Conservation (phyloP, 2,888 invertebrate species). For the Abscondita cerata region DNA sequence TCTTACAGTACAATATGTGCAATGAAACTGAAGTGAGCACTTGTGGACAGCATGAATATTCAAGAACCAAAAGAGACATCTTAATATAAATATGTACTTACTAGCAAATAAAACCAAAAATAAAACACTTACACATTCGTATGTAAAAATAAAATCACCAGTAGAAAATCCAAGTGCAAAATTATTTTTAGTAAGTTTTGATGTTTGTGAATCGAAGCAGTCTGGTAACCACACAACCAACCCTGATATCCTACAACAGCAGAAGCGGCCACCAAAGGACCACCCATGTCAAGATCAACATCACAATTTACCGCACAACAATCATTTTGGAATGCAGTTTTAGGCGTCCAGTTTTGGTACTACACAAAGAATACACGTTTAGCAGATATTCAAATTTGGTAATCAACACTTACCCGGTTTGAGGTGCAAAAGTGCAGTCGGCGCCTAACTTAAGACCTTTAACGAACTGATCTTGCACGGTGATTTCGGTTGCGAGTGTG, state of each 20-base stretch:
- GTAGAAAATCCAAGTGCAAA: slow-evolving; percentile 91
- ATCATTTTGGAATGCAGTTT: slow-evolving; percentile 86
- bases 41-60: too few species aligned
- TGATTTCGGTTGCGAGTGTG: slow-evolving; percentile 88
- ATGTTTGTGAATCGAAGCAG: slow-evolving; percentile 89
- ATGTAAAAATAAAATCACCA: slow-evolving; percentile 92
- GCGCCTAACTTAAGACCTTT: slow-evolving; percentile 91
- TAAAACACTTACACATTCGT: slow-evolving; percentile 91
- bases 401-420: slow-evolving; percentile 77
- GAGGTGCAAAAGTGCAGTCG: slow-evolving; percentile 93
- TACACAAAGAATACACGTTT: slow-evolving; percentile 60
- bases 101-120: too few species aligned
- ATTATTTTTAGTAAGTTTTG: slow-evolving; percentile 91
- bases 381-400: slow-evolving; percentile 15
- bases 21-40: too few species aligned
- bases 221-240: slow-evolving; percentile 93
- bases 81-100: too few species aligned
- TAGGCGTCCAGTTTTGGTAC: slow-evolving; percentile 92
- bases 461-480: slow-evolving; percentile 88
- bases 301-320: slow-evolving; percentile 83
- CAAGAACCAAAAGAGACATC: too few species aligned
- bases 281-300: slow-evolving; percentile 84
- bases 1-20: too few species aligned
- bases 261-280: slow-evolving; percentile 84
- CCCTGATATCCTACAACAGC: slow-evolving; percentile 90